Base-by-base conservation (phyloP, 2,113 vertebrate genomes). In the Tiliqua scincoides region DNA sequence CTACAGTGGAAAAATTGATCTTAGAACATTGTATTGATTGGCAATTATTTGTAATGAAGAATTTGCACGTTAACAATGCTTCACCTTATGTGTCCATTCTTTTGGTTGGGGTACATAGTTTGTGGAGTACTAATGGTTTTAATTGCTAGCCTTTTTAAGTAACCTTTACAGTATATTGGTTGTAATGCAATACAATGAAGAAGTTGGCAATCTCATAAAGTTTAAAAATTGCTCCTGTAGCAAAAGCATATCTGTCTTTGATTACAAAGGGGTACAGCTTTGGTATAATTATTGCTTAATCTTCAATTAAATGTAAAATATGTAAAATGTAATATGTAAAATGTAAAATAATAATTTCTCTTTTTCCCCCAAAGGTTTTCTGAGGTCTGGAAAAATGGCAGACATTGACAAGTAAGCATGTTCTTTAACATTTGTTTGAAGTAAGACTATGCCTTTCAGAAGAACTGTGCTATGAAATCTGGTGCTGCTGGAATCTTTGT, bases 361-460 rank as follows among this genome's bases (percentile, higher is more conserved):
- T 82, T 59, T 14, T 72, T 7, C 89, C 67, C 37, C 57, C 84
- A 20, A 52, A 94, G 96, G 91, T 93, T 89, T 91, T 93, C 90
- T 88, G 92, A 88, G 91, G 82, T 95, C 93, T 89, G 86, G 86
- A 68, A 96, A 94, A 94, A 99, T 99, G 99, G 98, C 98, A 94
- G 98, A 99, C 94, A 95, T 99, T 86, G 98, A 99, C 96, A 99
- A 99, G 99, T 99, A 97, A 98, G 99, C 98, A 86, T 87, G 78
- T 83, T 83, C n/a, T 76, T n/a, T n/a, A 78, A 84, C 59, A 48
- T 7, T 32, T 65, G 40, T 43, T 20, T 76, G 65, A 82, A 70
- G 65, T 6, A 20, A 20, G 5, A 14, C 30, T 63, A 23, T 59
- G 43, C n/a, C 54, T 85, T 85, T 85, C 4, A 21, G n/a, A 67